Base-by-base conservation (phyloP, 2,113 vertebrate genomes). In the Brachypodius melanocephalos region DNA sequence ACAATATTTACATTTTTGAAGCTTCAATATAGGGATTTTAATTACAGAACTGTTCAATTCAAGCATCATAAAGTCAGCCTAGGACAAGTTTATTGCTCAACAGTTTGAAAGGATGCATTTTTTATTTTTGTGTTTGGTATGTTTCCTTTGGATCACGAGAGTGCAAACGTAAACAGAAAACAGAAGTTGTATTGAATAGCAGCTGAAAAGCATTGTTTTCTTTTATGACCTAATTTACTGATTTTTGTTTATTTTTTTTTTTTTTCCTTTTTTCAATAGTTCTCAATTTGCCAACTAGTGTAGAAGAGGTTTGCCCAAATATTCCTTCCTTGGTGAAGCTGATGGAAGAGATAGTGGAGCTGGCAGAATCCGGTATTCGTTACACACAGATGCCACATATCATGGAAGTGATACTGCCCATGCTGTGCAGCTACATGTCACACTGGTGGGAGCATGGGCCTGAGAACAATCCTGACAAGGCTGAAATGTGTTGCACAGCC, bases 391-490 rank as follows among this genome's bases (percentile, higher is more conserved):
- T 99, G 98, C 99, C 99, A 3, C 99, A 99, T 10, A 98, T 99
- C 49, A 99, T 99, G 99, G 99, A 99, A 96, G 99, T 99, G 46
- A 98, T 99, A 38, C 74, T 99, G 96, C 99, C 99, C 10, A 99
- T 99, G 99, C 90, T 99, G 3, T 99, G 99, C 67, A 99, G 98
- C 94, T 99, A 99, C 96, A 98, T 99, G 99, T 99, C 99, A 14
- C 98, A 99, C 51, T 99, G 99, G 99, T 99, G 99, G 99, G 99
- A 99, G 42, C 98, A 99, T 2, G 99, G 99, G 10, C 99, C 99
- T 0, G 99, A 99, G 95, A 99, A 95, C 93, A 98, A 97, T 61
- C 96, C 96, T 0, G 98, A 98, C 17, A 97, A 90, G 36, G 95
- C 96, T 2, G 98, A 98, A 71, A 97, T 96, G 93, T 99, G 98